These are phyloP conservation scores for Eptesicus fuscus DNA, from an alignment of 2,113 vertebrate genomes.

Conservation along the genomic window DNA sequence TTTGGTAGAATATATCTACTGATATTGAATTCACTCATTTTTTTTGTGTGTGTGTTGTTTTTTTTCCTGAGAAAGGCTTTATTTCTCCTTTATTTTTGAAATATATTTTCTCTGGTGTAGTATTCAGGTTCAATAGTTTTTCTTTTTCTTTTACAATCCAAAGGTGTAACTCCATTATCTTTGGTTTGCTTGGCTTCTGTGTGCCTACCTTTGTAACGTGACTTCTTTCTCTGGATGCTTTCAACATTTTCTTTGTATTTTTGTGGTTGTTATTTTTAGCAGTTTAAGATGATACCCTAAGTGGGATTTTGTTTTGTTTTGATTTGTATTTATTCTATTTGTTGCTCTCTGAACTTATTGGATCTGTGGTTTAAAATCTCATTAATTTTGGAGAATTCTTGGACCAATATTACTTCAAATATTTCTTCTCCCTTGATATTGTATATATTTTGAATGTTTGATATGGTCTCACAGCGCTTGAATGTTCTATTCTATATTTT, in stretches of 20 bases:
- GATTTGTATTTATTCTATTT: no score
- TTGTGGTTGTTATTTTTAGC: background rate
- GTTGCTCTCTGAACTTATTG: background rate
- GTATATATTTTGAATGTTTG: rapidly evolving
- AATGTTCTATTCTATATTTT: background rate
- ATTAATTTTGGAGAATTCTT: background rate
- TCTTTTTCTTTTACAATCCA: rapidly evolving
- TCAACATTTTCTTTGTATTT: background rate
- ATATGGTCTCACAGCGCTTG: background rate
- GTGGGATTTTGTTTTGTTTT: background rate
- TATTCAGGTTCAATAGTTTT: no score
- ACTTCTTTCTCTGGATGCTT: background rate
- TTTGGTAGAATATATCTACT: background rate
- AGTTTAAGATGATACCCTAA: rapidly evolving
- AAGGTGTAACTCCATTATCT: background rate
- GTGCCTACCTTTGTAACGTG: no score
- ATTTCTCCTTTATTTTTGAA: background rate
- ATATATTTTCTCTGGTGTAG: background rate
- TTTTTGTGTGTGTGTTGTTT: background rate
- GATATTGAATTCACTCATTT: background rate
- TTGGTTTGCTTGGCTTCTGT: no score
- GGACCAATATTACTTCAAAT: rapidly evolving
- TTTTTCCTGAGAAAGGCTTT: no score
- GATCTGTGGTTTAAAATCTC: background rate
- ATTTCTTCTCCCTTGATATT: background rate